phyloP scores from a whole-genome alignment of 2,113 vertebrate genomes.

The Catagonus wagneri region DNA sequence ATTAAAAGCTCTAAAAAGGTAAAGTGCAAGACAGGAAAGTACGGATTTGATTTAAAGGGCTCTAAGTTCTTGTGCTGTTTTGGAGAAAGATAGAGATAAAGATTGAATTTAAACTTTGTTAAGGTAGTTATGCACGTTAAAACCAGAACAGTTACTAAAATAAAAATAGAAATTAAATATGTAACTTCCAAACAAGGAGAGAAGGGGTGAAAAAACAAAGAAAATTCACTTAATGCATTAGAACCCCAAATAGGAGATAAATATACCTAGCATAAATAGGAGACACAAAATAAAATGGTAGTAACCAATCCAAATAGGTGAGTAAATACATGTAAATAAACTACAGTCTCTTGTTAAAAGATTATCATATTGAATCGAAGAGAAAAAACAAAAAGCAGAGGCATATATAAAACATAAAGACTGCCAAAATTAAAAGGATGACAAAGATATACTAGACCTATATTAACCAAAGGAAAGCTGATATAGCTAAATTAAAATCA shows the following conservation, averaged over 20 bases:
- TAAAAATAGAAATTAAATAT: background rate
- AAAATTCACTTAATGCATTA: conserved; percentile 11
- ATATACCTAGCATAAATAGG: background rate
- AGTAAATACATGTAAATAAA: background rate
- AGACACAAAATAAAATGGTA: conserved; percentile 12
- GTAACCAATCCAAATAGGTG: background rate
- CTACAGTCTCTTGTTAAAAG: background rate
- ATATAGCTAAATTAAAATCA: background rate
- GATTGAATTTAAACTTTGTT: conserved; percentile 2
- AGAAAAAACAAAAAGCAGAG: background rate
- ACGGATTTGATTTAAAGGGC: background rate
- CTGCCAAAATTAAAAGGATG: background rate
- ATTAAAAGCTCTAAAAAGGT: background rate
- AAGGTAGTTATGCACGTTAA: background rate
- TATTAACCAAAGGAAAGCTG: background rate
- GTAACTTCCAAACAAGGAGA: background rate
- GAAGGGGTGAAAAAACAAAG: background rate
- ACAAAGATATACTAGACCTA: background rate
- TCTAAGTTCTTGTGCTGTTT: conserved; percentile 1
- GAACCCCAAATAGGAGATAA: background rate
- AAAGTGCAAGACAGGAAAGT: background rate
- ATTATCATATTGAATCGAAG: background rate
- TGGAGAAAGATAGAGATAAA: background rate
- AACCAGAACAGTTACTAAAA: background rate
- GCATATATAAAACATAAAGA: background rate